phyloP scores from a whole-genome alignment of 1,140 invertebrate species.

The Papilio glaucus region DNA sequence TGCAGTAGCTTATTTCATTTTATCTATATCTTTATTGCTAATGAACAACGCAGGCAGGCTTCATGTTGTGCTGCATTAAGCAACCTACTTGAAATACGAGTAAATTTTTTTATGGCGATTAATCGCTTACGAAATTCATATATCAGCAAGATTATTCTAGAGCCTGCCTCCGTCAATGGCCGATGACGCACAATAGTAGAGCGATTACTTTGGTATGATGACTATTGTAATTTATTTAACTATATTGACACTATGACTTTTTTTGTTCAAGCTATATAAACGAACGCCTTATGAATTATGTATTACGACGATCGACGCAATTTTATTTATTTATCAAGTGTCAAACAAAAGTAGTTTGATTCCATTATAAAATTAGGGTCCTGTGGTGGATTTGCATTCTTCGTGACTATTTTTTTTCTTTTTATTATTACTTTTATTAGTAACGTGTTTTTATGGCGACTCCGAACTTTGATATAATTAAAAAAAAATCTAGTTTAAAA shows the following conservation, averaged over 20 bases:
- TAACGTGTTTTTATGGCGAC: too few relatives aligned
- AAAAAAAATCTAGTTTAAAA: too few relatives aligned
- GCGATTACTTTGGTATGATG: neutral
- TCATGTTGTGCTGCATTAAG: neutral
- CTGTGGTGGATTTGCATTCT: too few relatives aligned
- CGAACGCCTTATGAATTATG: neutral
- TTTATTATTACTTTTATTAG: too few relatives aligned
- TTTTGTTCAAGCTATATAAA: neutral
- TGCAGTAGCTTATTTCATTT: too few relatives aligned
- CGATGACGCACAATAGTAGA: slow-evolving; percentile 2
- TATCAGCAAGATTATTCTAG: slow-evolving; percentile 14
- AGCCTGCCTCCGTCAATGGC: neutral
- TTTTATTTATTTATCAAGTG: neutral
- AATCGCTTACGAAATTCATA: neutral
- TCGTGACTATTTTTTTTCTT: too few relatives aligned
- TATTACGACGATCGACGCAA: neutral
- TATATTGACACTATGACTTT: neutral
- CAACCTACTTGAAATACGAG: neutral
- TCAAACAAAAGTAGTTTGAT: too few relatives aligned
- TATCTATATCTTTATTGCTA: too few relatives aligned
- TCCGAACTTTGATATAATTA: too few relatives aligned
- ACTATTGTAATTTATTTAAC: neutral
- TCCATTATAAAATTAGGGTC: too few relatives aligned
- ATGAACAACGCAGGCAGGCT: too few relatives aligned
- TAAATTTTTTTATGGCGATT: neutral